phyloP scores from a whole-genome alignment of 2,113 vertebrate genomes.

The Morone saxatilis region DNA sequence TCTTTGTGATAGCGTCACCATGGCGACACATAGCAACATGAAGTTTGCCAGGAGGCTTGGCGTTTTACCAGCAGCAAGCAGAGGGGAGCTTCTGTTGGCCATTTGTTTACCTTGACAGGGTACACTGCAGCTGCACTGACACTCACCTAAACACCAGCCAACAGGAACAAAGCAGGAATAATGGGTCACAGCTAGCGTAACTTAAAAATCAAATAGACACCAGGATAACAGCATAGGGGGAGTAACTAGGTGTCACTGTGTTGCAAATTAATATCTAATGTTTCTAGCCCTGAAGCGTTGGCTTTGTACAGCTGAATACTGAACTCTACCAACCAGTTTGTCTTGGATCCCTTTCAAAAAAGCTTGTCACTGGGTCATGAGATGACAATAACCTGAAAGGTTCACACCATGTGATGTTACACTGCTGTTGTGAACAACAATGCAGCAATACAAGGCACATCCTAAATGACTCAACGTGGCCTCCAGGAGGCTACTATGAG shows the following conservation, averaged over 20 bases:
- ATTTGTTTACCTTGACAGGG: slow-evolving; percentile 73
- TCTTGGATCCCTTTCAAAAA: slow-evolving; percentile 50
- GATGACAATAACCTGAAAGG: slow-evolving; percentile 46
- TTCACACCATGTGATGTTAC: slow-evolving; percentile 53
- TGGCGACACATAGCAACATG: slow-evolving; percentile 77
- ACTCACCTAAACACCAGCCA: slow-evolving; percentile 41
- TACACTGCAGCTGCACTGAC: slow-evolving; percentile 62
- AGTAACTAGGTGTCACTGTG: neutral
- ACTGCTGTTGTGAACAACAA: slow-evolving; percentile 54
- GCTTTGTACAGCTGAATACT: slow-evolving; percentile 54
- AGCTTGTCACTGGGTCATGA: slow-evolving; percentile 47
- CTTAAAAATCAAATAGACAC: slow-evolving; percentile 27
- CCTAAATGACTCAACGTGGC: slow-evolving; percentile 13
- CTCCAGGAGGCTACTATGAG: neutral
- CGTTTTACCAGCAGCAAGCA: slow-evolving; percentile 58
- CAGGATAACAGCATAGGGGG: neutral
- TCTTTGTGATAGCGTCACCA: slow-evolving; percentile 81
- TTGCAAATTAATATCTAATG: slow-evolving; percentile 37
- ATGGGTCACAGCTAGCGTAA: slow-evolving; percentile 8
- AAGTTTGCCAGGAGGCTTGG: slow-evolving; percentile 71
- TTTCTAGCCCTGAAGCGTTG: slow-evolving; percentile 31
- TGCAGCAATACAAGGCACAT: slow-evolving; percentile 12
- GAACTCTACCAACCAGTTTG: slow-evolving; percentile 73
- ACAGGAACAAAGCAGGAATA: slow-evolving; percentile 32
- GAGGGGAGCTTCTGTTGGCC: slow-evolving; percentile 58